Evolutionary conservation across 2,888 invertebrate genomes (phyloP), one percentile per base, ranked within the genome.

Genomic region (Iphiclides podalirius): DNA sequence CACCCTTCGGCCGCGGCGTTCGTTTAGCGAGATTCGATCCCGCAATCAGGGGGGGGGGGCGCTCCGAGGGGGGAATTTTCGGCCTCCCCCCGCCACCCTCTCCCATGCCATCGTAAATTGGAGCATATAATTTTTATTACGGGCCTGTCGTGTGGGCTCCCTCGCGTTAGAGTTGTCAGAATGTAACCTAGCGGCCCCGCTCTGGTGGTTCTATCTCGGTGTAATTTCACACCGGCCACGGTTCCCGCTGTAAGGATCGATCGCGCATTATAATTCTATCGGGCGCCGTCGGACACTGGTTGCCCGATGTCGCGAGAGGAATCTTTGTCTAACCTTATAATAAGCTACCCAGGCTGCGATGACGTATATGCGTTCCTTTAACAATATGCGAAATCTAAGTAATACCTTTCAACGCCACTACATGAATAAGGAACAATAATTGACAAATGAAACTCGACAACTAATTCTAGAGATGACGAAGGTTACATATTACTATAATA

Each of bases 111-210:
- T 83, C 86, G 86, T 87, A 88, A 88, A 88, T 88, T 87, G 88
- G 85, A 85, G 87, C 87, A 87, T 88, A 88, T 88, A 88, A 88
- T 88, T 88, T 88, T 88, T 88, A 88, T 88, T 88, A 86, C 87
- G 72, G 68, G 69, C 73, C 76, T 81, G 84, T 81, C 83, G 83
- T 82, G 72, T 80, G 73, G 76, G 80, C 64, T 71, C 72, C 67
- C 71, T 33, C 66, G 67, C 65, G 66, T 67, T 63, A 57, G 63
- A 63, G 59, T 64, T 64, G 64, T 66, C 66, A 64, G 61, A 64
- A 64, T 56, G 55, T 55, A 13, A 6, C 28, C 28, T 39, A 12
- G 15, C 39, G 23, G 12, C 12, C 39, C 16, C 39, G 13, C 15
- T 33, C n/a, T 17, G 39, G 43, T 49, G 15, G 35, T 14, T 26